Conservation (phyloP, 92 coral and sea anemone genomes). For the Zoanthus gigantus region DNA sequence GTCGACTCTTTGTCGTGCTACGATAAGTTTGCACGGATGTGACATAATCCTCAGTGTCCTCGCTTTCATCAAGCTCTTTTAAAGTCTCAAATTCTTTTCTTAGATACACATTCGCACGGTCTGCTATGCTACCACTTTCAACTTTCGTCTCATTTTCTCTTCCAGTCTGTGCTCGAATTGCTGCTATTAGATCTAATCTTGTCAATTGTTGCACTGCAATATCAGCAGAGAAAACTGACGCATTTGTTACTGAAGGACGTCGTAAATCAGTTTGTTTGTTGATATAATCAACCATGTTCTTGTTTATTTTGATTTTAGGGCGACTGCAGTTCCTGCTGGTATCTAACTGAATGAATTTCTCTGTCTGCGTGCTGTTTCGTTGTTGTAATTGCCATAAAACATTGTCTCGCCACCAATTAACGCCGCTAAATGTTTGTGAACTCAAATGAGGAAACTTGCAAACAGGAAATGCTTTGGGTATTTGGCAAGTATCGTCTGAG, state of each 20-base stretch:
- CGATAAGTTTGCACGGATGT: not conserved
- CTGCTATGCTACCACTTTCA: conserved; percentile 72
- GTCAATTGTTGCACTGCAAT: conserved; percentile 60
- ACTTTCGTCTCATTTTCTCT: conserved; percentile 35
- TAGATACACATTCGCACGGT: conserved; percentile 73
- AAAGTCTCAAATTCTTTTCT: conserved; percentile 49
- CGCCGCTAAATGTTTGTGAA: conserved; percentile 48
- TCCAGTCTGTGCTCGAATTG: conserved; percentile 74
- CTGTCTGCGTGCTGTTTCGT: conserved; percentile 76
- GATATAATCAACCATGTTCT: conserved; percentile 80
- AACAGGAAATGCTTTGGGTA: conserved; percentile 20
- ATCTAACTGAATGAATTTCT: conserved; percentile 71
- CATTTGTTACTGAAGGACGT: conserved; percentile 48
- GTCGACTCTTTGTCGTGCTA: not conserved
- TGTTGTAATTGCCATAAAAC: conserved; percentile 78
- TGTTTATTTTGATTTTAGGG: conserved; percentile 66
- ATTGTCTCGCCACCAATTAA: conserved; percentile 85
- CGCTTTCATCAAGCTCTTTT: conserved; percentile 28
- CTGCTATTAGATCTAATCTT: conserved; percentile 67
- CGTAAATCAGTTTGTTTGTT: conserved; percentile 77
- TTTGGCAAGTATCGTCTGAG: conserved; percentile 14
- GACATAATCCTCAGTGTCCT: conserved; percentile 27
- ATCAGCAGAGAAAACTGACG: conserved; percentile 48
- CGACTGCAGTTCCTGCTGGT: conserved; percentile 52
- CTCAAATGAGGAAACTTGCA: conserved; percentile 49